Base-by-base conservation (phyloP, 2,888 invertebrate species). In the Caenorhabditis zanzibari region DNA sequence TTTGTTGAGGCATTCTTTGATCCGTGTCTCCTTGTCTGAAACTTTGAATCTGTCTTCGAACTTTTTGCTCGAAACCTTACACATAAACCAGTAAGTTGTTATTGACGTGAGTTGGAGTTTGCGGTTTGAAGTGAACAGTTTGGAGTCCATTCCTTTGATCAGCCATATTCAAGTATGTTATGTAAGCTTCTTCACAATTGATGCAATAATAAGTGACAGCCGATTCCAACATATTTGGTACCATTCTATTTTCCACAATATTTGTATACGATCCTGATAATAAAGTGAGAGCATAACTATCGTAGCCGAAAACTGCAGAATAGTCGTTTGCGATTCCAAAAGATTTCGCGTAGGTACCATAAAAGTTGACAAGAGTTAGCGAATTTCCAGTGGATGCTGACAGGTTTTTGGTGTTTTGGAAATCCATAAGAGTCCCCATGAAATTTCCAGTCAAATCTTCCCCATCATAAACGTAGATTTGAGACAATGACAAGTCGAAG, bases 291-390 rank as follows among this genome's bases (percentile, higher is more conserved):
- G 1, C 1, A 22, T 76, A 76, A 9, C 5, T 26, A 1, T 24
- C 7, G n/a, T 76, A 76, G 1, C 2, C n/a, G 16, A 19, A 49
- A 7, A 76, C 64, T 0, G 68, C 49, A 0, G 47, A 35, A 19
- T 61, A 76, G 9, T 76, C 68, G 26, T 76, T 76, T n/a, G 76
- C 76, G 16, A 76, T 16, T 41, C 49, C 76, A 26, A 52, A 68
- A 1, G 68, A 76, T 35, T 41, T 52, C 16, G 76, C 22, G 3
- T 3, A 22, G 19, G 47, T 26, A 7, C 58, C 76, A 28, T 76
- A 76, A 22, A 49, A 61, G 19, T 76, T 76, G 19, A 76, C 76
- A 16, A 76, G 49, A 3, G 41, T 52, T 24, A 76, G 35, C 5
- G 75, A 75, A 5, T 59, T 75, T 44, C 63, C 63, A 47, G 44